These are phyloP conservation scores for Lagodon rhomboides DNA, from an alignment of 2,797 vertebrate genomes.

Conservation along the genomic window DNA sequence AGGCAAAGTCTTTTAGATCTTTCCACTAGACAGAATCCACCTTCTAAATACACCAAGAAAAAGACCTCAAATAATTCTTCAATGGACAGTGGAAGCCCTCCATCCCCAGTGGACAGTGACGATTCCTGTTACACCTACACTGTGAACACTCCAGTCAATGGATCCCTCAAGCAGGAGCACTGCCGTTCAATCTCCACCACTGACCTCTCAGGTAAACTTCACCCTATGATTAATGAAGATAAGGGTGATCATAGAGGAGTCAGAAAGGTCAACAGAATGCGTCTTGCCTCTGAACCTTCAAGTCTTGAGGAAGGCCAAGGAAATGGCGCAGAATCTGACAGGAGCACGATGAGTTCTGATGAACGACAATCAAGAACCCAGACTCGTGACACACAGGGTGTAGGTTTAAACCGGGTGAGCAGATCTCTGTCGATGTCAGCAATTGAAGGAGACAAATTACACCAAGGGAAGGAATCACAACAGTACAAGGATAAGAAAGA, in stretches of 20 bases:
- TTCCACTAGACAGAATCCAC: slow-evolving; percentile 51
- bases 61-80: slow-evolving; percentile 69
- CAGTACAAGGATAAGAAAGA: slow-evolving; percentile 52
- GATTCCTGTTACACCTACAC: slow-evolving; percentile 83
- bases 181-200: slow-evolving; percentile 74
- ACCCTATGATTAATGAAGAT: slow-evolving; percentile 52
- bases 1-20: slow-evolving; percentile 72
- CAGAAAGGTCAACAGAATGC: slow-evolving; percentile 74
- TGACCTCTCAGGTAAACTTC: slow-evolving; percentile 75
- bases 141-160: slow-evolving; percentile 68
- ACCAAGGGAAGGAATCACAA: slow-evolving; percentile 49
- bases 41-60: slow-evolving; percentile 65
- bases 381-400: slow-evolving; percentile 29
- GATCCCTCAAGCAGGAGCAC: slow-evolving; percentile 64
- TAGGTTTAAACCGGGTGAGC: slow-evolving; percentile 55
- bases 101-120: slow-evolving; percentile 83
- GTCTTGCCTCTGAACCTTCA: slow-evolving; percentile 63
- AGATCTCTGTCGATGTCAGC: slow-evolving; percentile 85
- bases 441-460: slow-evolving; percentile 74
- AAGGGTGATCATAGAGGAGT: slow-evolving; percentile 58
- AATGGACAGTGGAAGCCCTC: slow-evolving; percentile 71
- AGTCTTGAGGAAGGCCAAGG: slow-evolving; percentile 48
- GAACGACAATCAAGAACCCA: slow-evolving; percentile 60
- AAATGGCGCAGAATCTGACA: slow-evolving; percentile 35
- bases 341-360: slow-evolving; percentile 22